Conservation (phyloP, 2,113 vertebrate species). For the Scalopus aquaticus region DNA sequence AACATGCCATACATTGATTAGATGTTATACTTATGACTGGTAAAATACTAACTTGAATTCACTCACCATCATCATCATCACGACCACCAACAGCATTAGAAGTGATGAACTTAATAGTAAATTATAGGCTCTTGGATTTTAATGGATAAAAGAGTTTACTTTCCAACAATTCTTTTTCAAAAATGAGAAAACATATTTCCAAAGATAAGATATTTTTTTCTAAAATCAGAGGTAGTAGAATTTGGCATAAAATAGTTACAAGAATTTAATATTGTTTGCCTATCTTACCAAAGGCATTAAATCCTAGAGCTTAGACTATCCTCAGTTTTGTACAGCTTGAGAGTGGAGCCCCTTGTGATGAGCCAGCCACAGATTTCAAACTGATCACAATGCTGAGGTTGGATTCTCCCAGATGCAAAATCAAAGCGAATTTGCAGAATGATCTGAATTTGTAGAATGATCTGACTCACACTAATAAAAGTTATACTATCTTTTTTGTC, state of each 20-base stretch:
- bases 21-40: background rate
- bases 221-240: no score
- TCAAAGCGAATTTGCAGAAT: no score
- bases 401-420: background rate
- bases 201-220: no score
- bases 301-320: background rate
- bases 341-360: background rate
- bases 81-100: no score
- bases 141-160: no score
- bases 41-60: background rate
- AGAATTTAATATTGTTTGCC: background rate
- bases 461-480: background rate
- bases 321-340: background rate
- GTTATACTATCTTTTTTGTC: no score
- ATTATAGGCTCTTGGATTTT: no score
- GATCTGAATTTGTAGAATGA: background rate
- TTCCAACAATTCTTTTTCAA: no score
- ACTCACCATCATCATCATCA: background rate
- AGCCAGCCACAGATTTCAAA: background rate
- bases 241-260: background rate
- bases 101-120: no score
- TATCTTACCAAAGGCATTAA: background rate
- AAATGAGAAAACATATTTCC: no score
- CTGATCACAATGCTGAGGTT: background rate
- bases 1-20: no score